Percentiles rank a stretch among this genome's conserved stretches.
Evolutionary conservation across 2,888 invertebrate species (phyloP).

Genomic region (Leptinotarsa juncta): DNA sequence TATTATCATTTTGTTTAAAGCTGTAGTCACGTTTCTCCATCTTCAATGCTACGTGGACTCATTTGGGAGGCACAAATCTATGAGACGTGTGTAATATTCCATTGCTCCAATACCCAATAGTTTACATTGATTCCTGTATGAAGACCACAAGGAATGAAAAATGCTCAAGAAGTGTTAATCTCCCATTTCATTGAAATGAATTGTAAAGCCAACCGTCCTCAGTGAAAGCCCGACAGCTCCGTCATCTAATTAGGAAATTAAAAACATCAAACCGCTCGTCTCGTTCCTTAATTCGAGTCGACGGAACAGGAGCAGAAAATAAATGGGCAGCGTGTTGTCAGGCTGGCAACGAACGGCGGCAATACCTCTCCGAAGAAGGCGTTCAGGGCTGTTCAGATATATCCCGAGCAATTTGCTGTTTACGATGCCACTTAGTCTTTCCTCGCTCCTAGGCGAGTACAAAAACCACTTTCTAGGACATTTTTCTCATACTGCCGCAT

Average conservation of each 20-base stretch:
- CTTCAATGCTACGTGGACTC: too few relatives aligned
- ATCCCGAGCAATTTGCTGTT: conserved; percentile 63
- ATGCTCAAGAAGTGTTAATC: too few relatives aligned
- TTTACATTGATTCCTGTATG: too few relatives aligned
- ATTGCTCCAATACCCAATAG: too few relatives aligned
- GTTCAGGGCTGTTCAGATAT: conserved; percentile 57
- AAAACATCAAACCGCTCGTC: conserved; percentile 32
- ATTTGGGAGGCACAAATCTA: too few relatives aligned
- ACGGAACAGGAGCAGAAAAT: conserved; percentile 17
- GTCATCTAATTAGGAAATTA: conserved; percentile 38
- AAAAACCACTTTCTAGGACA: conserved; percentile 33
- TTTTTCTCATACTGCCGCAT: neutral
- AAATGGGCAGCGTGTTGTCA: conserved; percentile 28
- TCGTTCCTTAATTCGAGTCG: conserved; percentile 30
- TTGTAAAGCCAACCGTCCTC: too few relatives aligned
- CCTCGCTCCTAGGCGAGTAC: conserved; percentile 40
- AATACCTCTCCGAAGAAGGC: conserved; percentile 59
- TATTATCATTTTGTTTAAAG: too few relatives aligned
- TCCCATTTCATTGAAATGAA: too few relatives aligned
- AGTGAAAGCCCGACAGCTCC: neutral
- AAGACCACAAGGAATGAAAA: too few relatives aligned
- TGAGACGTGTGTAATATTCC: too few relatives aligned
- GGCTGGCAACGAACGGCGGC: conserved; percentile 55
- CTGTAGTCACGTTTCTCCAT: too few relatives aligned
- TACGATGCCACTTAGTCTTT: conserved; percentile 59